Conservation (phyloP, 1,140 invertebrate species). For the Brachionus calyciflorus region DNA sequence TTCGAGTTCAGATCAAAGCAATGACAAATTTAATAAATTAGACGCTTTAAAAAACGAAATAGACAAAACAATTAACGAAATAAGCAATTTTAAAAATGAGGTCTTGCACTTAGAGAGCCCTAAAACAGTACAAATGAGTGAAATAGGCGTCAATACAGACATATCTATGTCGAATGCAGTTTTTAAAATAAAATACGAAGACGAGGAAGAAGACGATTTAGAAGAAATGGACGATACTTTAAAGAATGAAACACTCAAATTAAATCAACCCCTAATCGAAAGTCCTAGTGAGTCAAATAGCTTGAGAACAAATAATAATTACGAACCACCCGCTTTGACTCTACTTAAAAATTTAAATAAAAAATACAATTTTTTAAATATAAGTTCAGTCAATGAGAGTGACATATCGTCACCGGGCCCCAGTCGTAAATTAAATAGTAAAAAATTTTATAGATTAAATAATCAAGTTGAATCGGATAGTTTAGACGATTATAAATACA, state of each 20-base stretch:
- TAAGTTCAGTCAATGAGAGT: background rate
- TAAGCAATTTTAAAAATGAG: slow-evolving; percentile 22
- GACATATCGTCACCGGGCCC: background rate
- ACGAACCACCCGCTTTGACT: background rate
- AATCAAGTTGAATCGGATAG: background rate
- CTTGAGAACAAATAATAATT: background rate
- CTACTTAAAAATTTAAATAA: slow-evolving; percentile 9
- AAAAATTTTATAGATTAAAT: too few species aligned
- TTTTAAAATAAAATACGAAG: slow-evolving; percentile 34
- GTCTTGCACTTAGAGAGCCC: background rate
- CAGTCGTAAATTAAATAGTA: background rate
- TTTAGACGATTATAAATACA: background rate
- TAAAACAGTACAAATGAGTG: background rate
- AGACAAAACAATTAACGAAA: slow-evolving; percentile 26
- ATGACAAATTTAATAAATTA: slow-evolving; percentile 6
- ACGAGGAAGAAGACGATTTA: slow-evolving; percentile 21
- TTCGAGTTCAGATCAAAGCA: background rate
- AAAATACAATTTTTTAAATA: slow-evolving; percentile 9
- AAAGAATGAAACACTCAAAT: background rate
- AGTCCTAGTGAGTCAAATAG: slow-evolving; percentile 20
- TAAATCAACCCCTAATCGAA: background rate
- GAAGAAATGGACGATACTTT: background rate
- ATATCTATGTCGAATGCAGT: slow-evolving; percentile 36
- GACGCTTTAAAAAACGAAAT: slow-evolving; percentile 13
- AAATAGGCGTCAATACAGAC: slow-evolving; percentile 1